phyloP scores from a whole-genome alignment of 2,113 vertebrate genomes.

The Lagopus muta region DNA sequence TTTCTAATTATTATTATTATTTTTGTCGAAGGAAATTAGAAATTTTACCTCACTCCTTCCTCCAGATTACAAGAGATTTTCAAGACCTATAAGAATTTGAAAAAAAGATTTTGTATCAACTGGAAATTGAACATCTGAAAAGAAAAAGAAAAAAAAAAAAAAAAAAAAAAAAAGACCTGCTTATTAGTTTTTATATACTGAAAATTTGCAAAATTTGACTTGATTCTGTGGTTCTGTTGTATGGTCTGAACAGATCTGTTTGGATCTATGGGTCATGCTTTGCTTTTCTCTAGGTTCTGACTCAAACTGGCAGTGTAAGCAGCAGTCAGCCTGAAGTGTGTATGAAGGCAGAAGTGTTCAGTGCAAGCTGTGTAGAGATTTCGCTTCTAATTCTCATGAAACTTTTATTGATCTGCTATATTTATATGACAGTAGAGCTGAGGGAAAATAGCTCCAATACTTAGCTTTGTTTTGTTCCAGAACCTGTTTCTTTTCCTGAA shows the following conservation, averaged over 20 bases:
- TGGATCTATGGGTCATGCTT: constrained; percentile 11
- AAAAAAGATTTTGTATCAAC: neutral
- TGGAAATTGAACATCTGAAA: neutral
- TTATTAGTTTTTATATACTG: constrained; percentile 5
- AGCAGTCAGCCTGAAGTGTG: neutral
- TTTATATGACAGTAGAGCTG: neutral
- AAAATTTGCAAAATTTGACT: constrained; percentile 30
- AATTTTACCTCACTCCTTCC: neutral
- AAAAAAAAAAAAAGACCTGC: neutral
- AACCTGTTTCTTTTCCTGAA: neutral
- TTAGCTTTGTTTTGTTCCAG: neutral
- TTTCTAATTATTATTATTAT: neutral
- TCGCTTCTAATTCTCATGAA: neutral
- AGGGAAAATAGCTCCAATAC: neutral
- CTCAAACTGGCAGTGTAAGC: neutral
- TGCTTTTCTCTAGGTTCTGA: neutral
- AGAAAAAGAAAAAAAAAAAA: neutral
- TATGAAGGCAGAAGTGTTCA: neutral
- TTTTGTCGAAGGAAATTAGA: neutral
- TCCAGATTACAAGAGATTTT: neutral
- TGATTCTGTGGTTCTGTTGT: constrained; percentile 6
- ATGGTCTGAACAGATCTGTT: neutral
- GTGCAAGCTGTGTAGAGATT: neutral
- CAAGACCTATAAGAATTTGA: neutral
- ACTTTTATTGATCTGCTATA: neutral